These are phyloP conservation scores for Latheticus oryzae DNA, from an alignment of 2,888 invertebrate genomes.

Conservation along the genomic window DNA sequence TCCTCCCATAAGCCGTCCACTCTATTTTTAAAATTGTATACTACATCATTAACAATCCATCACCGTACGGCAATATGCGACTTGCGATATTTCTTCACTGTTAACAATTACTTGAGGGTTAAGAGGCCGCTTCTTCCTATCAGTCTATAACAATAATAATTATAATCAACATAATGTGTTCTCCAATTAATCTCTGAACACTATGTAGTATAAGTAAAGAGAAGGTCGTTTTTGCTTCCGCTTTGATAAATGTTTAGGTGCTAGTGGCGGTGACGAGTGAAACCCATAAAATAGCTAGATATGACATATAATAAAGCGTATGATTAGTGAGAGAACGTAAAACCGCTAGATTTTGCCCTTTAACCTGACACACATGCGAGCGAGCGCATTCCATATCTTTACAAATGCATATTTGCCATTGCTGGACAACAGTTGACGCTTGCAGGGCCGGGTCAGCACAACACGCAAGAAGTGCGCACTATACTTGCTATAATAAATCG, in stretches of 20 bases:
- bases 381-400: constrained; percentile 52
- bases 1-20: constrained; percentile 1
- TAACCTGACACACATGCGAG: constrained; percentile 58
- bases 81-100: constrained; percentile 8
- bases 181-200: constrained; percentile 33
- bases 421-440: constrained; percentile 43
- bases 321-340: constrained; percentile 55
- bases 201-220: constrained; percentile 25
- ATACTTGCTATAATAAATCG: constrained; percentile 33
- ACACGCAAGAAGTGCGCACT: constrained; percentile 37
- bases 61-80: constrained; percentile 26
- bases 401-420: constrained; percentile 53
- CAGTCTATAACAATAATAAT: constrained; percentile 32
- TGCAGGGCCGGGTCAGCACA: constrained; percentile 37
- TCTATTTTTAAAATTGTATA: constrained; percentile 21
- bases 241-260: constrained; percentile 32
- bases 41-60: constrained; percentile 34
- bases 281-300: constrained; percentile 48
- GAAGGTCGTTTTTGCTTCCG: constrained; percentile 35
- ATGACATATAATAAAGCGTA: constrained; percentile 53
- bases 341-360: constrained; percentile 54
- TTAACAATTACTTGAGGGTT: constrained; percentile 28
- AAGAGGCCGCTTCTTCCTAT: constrained; percentile 31
- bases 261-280: constrained; percentile 43
- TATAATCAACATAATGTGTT: constrained; percentile 23